phyloP scores from a whole-genome alignment of 2,888 invertebrate genomes.

The Galerucella calmariensis region DNA sequence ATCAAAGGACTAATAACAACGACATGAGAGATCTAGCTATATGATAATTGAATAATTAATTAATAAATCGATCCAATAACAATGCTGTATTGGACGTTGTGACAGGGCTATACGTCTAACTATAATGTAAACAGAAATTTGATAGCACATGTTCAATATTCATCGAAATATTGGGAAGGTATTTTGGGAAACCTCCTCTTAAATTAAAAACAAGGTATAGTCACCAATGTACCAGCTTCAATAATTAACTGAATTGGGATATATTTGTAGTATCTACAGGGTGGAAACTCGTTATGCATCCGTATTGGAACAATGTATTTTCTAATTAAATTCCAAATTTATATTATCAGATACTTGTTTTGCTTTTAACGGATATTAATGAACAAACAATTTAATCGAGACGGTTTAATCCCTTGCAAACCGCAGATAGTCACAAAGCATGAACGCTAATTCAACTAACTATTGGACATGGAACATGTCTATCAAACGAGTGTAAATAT shows the following conservation, averaged over 20 bases:
- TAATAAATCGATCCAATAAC: conserved; percentile 11
- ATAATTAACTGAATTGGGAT: neutral
- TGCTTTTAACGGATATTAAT: neutral
- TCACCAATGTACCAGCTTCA: no score
- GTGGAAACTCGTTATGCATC: no score
- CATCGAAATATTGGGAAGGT: no score
- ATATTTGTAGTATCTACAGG: no score
- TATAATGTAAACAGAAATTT: neutral
- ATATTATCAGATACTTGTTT: no score
- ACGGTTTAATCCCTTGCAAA: neutral
- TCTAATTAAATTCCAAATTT: no score
- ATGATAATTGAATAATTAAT: conserved; percentile 16
- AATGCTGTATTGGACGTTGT: neutral
- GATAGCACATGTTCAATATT: neutral
- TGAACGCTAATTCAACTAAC: neutral
- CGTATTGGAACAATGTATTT: no score
- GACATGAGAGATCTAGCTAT: neutral
- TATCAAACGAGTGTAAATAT: neutral
- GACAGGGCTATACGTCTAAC: neutral
- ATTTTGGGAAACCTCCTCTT: no score
- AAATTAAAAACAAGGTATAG: no score
- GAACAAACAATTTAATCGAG: neutral
- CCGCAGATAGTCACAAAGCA: neutral
- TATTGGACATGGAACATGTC: neutral
- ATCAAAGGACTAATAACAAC: conserved; percentile 2